Evolutionary conservation across 2,113 vertebrate genomes (phyloP), one percentile per base, ranked within the genome.

Genomic region (Ptilonorhynchus violaceus): DNA sequence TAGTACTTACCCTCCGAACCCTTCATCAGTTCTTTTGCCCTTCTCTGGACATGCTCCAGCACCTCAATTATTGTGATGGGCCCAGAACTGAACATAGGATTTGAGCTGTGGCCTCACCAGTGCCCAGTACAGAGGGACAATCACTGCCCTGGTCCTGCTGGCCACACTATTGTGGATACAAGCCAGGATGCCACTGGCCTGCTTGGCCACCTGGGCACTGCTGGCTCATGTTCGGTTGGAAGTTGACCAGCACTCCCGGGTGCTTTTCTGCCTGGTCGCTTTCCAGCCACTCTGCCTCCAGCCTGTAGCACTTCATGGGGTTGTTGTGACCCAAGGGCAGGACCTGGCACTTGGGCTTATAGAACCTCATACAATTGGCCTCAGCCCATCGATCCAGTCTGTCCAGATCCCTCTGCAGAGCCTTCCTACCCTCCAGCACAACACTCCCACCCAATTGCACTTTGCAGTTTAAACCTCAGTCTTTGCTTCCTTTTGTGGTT

Each of bases 51-150:
- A 6, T 8, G 9, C 9, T 68, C 13, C 28, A 41, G 20, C 9
- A 7, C 9, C 24, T 75, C 46, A 60, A 13, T 68, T 53, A 5
- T 24, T 35, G 19, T 39, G 28, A 35, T 1, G 8, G 9, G 7
- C n/a, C 11, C 69, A 53, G 24, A 82, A 53, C n/a, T 1, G 0
- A 16, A 18, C 20, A 8, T 6, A 53, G 16, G 5, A 39, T 9
- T 53, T 2, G 2, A 67, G 28, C 15, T 37, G 9, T 7, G 17
- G 6, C 23, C 15, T 52, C 15, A 39, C 5, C 13, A 68, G 53
- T n/a, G 24, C 8, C 1, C 1, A 25, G 2, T 7, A 8, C 13
- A n/a, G 33, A 2, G 13, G 11, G 2, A 39, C 9, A 37, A 3
- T 27, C 67, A 9, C 27, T 64, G 42, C 5, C 17, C 42, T 42